A percentile compares a stretch with the other conserved stretches of the same genome.
Evolutionary conservation across 2,113 vertebrate species (phyloP).

Genomic region (Mormyrus iriodes): DNA sequence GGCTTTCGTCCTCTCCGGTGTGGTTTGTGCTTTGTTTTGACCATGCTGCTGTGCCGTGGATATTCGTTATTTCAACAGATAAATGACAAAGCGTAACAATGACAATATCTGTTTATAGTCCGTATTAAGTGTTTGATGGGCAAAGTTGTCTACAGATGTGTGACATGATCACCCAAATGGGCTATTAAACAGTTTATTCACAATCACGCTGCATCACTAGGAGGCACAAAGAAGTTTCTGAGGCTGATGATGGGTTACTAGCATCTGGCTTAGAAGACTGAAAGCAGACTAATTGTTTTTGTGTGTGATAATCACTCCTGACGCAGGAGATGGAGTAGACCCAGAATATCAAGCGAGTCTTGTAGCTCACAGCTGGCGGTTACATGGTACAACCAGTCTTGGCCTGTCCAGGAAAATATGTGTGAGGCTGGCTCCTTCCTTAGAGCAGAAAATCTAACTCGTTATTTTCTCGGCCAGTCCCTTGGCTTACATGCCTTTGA

Average conservation of each 20-base stretch:
- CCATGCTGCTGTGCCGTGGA: background rate
- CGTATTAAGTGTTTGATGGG: background rate
- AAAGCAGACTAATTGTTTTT: background rate
- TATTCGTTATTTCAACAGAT: background rate
- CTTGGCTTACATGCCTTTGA: conserved; percentile 21
- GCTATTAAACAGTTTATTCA: background rate
- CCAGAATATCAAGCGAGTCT: conserved; percentile 38
- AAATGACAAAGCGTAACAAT: background rate
- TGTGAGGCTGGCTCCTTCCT: conserved; percentile 27
- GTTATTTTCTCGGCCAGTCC: conserved; percentile 20
- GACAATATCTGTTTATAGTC: background rate
- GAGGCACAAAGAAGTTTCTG: background rate
- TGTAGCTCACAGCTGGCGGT: conserved; percentile 38
- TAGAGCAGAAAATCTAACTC: conserved; percentile 32
- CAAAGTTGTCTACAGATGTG: background rate
- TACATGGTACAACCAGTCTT: conserved; percentile 34
- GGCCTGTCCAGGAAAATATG: background rate
- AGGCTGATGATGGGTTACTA: background rate
- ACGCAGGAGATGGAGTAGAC: background rate
- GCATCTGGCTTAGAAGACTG: background rate
- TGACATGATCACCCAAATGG: background rate
- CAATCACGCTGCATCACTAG: background rate
- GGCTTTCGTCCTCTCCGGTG: background rate
- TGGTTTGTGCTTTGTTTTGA: background rate
- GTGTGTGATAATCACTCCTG: background rate